These are phyloP conservation scores for Catotricha subobsoleta DNA, from an alignment of 2,888 invertebrate species.

Conservation along the genomic window DNA sequence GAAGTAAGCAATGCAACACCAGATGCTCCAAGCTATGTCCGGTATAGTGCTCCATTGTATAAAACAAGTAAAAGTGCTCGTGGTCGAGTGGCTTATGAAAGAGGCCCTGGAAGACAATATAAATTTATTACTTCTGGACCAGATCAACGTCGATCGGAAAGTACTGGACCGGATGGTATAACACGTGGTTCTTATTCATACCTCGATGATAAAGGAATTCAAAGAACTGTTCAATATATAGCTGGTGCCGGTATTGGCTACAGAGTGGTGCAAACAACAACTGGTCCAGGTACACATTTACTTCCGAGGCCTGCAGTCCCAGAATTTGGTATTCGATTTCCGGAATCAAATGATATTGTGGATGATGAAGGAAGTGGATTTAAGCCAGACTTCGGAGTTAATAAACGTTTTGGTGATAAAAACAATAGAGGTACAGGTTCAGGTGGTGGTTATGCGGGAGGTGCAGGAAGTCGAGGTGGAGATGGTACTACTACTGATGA, in stretches of 20 bases:
- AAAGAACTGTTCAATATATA: conserved; percentile 59
- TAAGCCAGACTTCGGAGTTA: conserved; percentile 9
- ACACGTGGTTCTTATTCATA: conserved; percentile 62
- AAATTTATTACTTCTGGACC: conserved; percentile 60
- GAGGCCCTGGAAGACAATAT: conserved; percentile 55
- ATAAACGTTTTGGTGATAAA: conserved; percentile 11
- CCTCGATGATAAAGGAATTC: conserved; percentile 58
- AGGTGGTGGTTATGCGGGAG: conserved; percentile 10
- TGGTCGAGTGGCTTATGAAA: conserved; percentile 52
- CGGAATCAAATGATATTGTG: conserved; percentile 21
- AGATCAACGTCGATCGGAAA: conserved; percentile 56
- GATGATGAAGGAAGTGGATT: conserved; percentile 15
- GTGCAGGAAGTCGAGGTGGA: background rate
- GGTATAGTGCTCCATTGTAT: conserved; percentile 43
- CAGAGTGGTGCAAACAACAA: conserved; percentile 47
- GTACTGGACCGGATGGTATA: conserved; percentile 50
- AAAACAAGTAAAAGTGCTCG: conserved; percentile 44
- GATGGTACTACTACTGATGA: background rate
- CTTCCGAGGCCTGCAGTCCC: conserved; percentile 32
- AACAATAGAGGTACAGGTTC: conserved; percentile 2
- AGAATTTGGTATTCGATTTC: conserved; percentile 28
- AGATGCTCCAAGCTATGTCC: conserved; percentile 41
- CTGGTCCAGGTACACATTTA: conserved; percentile 37
- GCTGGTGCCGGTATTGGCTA: conserved; percentile 64
- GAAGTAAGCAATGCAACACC: conserved; percentile 54